Conservation (phyloP, 2,113 vertebrate species). For the Aspiorhynchus laticeps region DNA sequence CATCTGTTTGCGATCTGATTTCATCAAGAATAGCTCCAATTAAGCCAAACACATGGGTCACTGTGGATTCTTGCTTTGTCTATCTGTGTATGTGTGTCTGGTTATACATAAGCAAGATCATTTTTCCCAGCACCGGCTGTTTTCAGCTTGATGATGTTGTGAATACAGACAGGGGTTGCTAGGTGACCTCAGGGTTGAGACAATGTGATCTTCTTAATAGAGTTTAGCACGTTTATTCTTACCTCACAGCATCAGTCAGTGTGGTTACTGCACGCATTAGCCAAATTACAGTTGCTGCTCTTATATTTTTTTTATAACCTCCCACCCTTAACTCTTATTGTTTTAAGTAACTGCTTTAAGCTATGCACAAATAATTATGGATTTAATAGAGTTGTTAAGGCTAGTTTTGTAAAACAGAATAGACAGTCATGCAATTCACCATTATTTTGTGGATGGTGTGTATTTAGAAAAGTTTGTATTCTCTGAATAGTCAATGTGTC, state of each 20-base stretch:
- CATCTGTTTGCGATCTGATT: slow-evolving; percentile 6
- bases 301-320: neutral
- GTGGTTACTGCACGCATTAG: neutral
- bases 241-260: slow-evolving; percentile 37
- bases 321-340: neutral
- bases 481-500: neutral
- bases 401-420: neutral
- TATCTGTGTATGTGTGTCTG: slow-evolving; percentile 37
- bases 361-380: neutral
- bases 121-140: slow-evolving; percentile 52
- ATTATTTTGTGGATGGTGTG: neutral
- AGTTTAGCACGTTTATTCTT: slow-evolving; percentile 64
- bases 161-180: slow-evolving; percentile 69
- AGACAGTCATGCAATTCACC: neutral
- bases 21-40: slow-evolving; percentile 3
- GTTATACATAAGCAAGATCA: slow-evolving; percentile 45
- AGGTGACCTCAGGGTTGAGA: slow-evolving; percentile 56
- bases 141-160: slow-evolving; percentile 67
- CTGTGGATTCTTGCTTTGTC: slow-evolving; percentile 26
- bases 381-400: no score
- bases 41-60: neutral
- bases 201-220: slow-evolving; percentile 57
- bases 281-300: slow-evolving; percentile 37
- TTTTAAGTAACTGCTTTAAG: neutral
- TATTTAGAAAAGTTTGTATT: neutral